Percentiles rank a stretch among this genome's conserved stretches.
phyloP scores from a whole-genome alignment of 2,888 invertebrate species.

The Heliconius ethilla region DNA sequence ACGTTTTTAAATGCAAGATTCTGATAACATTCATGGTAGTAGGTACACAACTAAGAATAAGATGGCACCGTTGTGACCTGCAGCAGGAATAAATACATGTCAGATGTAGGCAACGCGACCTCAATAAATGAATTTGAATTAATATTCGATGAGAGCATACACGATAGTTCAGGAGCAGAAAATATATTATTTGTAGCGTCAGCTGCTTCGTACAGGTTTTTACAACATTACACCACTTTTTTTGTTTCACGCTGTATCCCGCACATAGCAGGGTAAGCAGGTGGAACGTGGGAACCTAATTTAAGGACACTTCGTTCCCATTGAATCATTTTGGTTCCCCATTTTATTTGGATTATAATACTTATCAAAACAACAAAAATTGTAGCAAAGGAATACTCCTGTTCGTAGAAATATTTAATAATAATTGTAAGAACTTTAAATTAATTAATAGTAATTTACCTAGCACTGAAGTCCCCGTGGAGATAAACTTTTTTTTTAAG shows the following conservation, averaged over 20 bases:
- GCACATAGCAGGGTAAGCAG: too few relatives aligned
- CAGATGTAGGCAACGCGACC: constrained; percentile 31
- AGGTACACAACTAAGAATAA: constrained; percentile 18
- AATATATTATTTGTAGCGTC: background rate
- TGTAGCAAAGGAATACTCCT: too few relatives aligned
- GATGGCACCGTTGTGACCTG: constrained; percentile 33
- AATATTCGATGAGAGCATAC: constrained; percentile 22
- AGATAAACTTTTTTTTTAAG: constrained; percentile 2
- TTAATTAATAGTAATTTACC: background rate
- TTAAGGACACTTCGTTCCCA: too few relatives aligned
- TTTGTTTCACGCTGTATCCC: background rate
- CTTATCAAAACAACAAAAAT: too few relatives aligned
- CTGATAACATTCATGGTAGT: constrained; percentile 20
- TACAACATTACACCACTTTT: background rate
- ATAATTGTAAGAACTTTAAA: background rate
- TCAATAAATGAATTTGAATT: constrained; percentile 43
- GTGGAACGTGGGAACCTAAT: too few relatives aligned
- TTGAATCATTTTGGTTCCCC: too few relatives aligned
- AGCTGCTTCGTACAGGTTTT: background rate
- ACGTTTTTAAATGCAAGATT: background rate
- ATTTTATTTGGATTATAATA: too few relatives aligned
- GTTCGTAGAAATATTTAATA: too few relatives aligned
- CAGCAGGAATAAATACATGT: constrained; percentile 36
- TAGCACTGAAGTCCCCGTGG: background rate
- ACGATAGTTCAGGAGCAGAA: constrained; percentile 13